These are phyloP conservation scores for Parapsyche elsis DNA, from an alignment of 1,140 invertebrate genomes.

Conservation along the genomic window DNA sequence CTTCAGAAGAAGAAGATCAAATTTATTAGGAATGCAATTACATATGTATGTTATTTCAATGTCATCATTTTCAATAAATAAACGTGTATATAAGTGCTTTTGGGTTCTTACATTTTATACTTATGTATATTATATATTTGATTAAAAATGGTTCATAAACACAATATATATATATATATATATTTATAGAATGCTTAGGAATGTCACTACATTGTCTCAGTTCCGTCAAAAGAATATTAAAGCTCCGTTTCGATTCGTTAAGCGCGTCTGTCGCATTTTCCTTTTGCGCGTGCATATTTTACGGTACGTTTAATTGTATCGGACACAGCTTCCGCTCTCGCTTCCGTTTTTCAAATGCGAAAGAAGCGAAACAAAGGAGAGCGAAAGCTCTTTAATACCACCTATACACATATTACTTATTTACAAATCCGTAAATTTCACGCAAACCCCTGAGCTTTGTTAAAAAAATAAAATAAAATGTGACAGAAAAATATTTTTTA, in stretches of 20 bases:
- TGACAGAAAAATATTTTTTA: no score
- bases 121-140: no score
- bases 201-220: no score
- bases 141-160: no score
- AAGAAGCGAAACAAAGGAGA: background rate
- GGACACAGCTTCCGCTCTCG: background rate
- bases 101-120: no score
- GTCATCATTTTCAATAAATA: no score
- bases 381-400: background rate
- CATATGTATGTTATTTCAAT: no score
- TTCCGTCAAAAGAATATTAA: background rate
- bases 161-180: no score
- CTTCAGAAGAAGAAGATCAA: no score
- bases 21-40: no score
- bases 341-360: background rate
- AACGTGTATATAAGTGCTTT: no score
- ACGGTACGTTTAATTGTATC: background rate
- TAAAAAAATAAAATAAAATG: background rate
- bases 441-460: background rate
- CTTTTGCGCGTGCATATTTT: background rate
- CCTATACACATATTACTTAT: background rate
- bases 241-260: background rate
- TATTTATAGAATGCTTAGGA: no score
- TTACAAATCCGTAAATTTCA: background rate
- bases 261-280: background rate